Percentiles rank a stretch among this genome's conserved stretches.
phyloP scores from a whole-genome alignment of 2,888 invertebrate genomes.

The Hirtodrosophila cameraria region DNA sequence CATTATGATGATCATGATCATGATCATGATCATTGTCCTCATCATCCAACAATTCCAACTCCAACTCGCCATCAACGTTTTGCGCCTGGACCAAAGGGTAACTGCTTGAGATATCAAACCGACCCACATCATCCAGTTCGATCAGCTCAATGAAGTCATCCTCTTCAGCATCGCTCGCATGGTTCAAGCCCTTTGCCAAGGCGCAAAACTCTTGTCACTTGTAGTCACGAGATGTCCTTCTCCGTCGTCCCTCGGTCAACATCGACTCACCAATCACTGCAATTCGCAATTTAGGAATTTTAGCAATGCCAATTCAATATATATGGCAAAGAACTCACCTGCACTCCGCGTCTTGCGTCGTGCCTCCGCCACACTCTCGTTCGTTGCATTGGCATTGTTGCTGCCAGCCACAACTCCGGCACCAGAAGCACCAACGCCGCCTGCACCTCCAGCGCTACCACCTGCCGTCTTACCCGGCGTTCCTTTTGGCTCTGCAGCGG shows the following conservation, averaged over 20 bases:
- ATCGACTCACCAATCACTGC: conserved; percentile 82
- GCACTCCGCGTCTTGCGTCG: conserved; percentile 89
- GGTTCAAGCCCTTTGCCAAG: conserved; percentile 81
- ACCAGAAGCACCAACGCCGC: conserved; percentile 10
- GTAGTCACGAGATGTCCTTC: conserved; percentile 89
- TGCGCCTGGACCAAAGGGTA: conserved; percentile 81
- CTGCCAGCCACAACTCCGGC: conserved; percentile 13
- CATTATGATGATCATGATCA: conserved; percentile 22
- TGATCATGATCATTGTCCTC: conserved; percentile 28
- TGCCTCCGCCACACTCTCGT: conserved; percentile 77
- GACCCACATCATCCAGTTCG: conserved; percentile 56
- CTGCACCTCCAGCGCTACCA: background rate
- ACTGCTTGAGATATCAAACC: conserved; percentile 58
- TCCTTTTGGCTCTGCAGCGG: conserved; percentile 60
- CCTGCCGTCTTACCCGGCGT: conserved; percentile 27
- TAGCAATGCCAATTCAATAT: background rate
- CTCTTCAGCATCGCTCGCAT: conserved; percentile 67
- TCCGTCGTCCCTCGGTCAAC: conserved; percentile 84
- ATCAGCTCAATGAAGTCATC: conserved; percentile 68
- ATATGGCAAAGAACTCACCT: conserved; percentile 83
- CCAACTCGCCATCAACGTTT: conserved; percentile 43
- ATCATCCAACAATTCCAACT: conserved; percentile 12
- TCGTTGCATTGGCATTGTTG: conserved; percentile 61
- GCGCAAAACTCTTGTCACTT: conserved; percentile 88
- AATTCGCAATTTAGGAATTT: conserved; percentile 7